Base-by-base conservation (phyloP, 92 coral and sea anemone species). In the Muricea muricata region DNA sequence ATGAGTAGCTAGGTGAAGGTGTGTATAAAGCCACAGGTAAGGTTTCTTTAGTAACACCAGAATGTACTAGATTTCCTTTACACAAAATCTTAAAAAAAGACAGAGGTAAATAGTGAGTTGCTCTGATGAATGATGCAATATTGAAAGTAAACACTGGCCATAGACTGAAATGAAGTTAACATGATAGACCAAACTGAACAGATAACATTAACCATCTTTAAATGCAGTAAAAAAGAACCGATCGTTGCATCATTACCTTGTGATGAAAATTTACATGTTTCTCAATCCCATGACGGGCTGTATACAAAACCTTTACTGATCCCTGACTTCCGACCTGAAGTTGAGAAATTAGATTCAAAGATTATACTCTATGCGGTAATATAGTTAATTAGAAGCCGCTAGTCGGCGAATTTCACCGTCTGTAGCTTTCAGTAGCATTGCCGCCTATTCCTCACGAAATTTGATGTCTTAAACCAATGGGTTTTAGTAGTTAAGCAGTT, bases 51-150 rank as follows among this genome's bases (percentile, higher is more conserved):
- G 79, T n/a, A 73, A 73, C 56, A 7, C 79, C 79, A 42, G 58
- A 42, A 4, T 6, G 61, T 24, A 73, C 79, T 9, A 73, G 35
- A 42, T 73, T 73, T 23, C 79, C 79, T 73, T 46, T 42, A 26
- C 79, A 73, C 60, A 73, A 13, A 48, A 73, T 73, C 79, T 73
- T 39, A 46, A 72, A 42, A 18, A 73, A 17, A 41, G 21, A 26
- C 42, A 37, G 1, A 0, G 20, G 25, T 23, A 20, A 11, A 23
- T 3, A 61, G n/a, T n/a, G n/a, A n/a, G n/a, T n/a, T n/a, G n/a
- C n/a, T n/a, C n/a, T n/a, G n/a, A n/a, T n/a, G n/a, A n/a, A n/a
- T n/a, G n/a, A n/a, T n/a, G n/a, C n/a, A n/a, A n/a, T n/a, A n/a
- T n/a, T n/a, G n/a, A n/a, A n/a, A n/a, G n/a, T n/a, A n/a, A n/a